Evolutionary conservation across 2,888 invertebrate genomes (phyloP), one percentile per base, ranked within the genome.

Genomic region (Drymonia ruficornis): DNA sequence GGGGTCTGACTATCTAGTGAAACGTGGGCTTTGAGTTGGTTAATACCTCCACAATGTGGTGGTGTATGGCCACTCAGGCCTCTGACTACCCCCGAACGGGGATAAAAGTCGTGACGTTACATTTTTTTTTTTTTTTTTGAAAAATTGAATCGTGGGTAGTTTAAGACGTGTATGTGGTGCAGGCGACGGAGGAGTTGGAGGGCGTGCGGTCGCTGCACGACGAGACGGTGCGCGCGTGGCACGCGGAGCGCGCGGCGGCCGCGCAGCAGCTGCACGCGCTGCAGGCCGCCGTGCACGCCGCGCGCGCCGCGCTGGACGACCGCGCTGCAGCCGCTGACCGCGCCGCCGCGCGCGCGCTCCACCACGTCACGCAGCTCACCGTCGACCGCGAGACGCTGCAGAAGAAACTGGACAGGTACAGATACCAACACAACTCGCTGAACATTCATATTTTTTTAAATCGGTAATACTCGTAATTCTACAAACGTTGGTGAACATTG

Each of bases 121-220:
- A n/a, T n/a, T n/a, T n/a, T n/a, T n/a, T n/a, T n/a, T n/a, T n/a
- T n/a, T n/a, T n/a, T n/a, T n/a, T n/a, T n/a, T n/a, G n/a, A n/a
- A n/a, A n/a, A n/a, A n/a, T n/a, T n/a, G n/a, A n/a, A n/a, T n/a
- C n/a, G n/a, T n/a, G n/a, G n/a, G n/a, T n/a, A n/a, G n/a, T n/a
- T n/a, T n/a, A n/a, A n/a, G n/a, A n/a, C n/a, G n/a, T n/a, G n/a
- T n/a, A n/a, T n/a, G n/a, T n/a, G n/a, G n/a, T 5, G 0, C 71
- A 91, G 89, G 91, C 91, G 0, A 87, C 87, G 0, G 88, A 87
- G n/a, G 92, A 93, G 67, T 61, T 93, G 60, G 93, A 94, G 62
- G 89, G 90, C 50, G 90, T 92, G 13, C 86, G 89, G 0, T 91
- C 93, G 1, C 73, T 94, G 43, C 91, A 92, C 80, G 90, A 91